Conservation (phyloP, 2,113 vertebrate species). For the Galemys pyrenaicus region DNA sequence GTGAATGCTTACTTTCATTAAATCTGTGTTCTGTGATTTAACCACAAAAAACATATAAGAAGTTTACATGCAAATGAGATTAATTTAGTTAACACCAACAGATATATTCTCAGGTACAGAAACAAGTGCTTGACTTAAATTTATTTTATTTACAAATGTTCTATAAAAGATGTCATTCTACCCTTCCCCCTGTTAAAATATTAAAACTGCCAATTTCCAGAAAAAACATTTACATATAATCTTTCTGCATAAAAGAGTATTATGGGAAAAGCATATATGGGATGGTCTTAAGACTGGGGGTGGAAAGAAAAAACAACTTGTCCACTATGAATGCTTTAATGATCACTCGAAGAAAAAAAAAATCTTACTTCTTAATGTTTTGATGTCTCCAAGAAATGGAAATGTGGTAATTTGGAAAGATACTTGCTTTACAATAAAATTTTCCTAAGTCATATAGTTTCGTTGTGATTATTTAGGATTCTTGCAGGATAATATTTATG, state of each 20-base stretch:
- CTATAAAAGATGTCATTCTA: slow-evolving; percentile 49
- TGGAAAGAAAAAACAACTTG: slow-evolving; percentile 28
- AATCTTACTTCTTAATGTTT: neutral
- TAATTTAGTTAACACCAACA: slow-evolving; percentile 24
- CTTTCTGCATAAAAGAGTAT: slow-evolving; percentile 48
- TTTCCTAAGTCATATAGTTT: neutral
- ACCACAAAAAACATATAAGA: slow-evolving; percentile 22
- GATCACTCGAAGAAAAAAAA: slow-evolving; percentile 5
- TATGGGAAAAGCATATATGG: neutral
- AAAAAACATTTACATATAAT: slow-evolving; percentile 57
- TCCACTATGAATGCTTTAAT: slow-evolving; percentile 4
- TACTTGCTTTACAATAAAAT: neutral
- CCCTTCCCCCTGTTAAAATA: slow-evolving; percentile 23
- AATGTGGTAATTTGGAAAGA: neutral
- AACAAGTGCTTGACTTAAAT: slow-evolving; percentile 72
- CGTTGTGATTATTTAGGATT: neutral
- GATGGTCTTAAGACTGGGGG: slow-evolving; percentile 13
- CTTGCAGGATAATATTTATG: slow-evolving; percentile 45
- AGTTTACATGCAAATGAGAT: slow-evolving; percentile 25
- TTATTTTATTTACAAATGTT: slow-evolving; percentile 83
- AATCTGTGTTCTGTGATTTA: slow-evolving; percentile 20
- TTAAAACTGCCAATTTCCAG: neutral
- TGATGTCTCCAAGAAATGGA: neutral
- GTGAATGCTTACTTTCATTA: slow-evolving; percentile 53
- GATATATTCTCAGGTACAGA: slow-evolving; percentile 50